These are phyloP conservation scores for Sussaba pulchella DNA, from an alignment of 2,888 invertebrate genomes.

Conservation along the genomic window DNA sequence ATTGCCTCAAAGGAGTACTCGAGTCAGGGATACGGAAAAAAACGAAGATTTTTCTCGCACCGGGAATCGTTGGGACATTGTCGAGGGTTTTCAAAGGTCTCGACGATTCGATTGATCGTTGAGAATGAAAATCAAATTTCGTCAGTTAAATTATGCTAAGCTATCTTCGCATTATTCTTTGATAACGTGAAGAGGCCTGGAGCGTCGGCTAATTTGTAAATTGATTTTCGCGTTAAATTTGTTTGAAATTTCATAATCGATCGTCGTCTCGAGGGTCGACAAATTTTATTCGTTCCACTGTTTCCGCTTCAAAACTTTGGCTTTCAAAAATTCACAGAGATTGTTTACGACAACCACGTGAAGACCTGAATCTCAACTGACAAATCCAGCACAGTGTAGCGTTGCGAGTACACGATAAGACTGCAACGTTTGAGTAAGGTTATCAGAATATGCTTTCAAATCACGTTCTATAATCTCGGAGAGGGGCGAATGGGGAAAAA, in stretches of 20 bases:
- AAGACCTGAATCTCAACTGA: background rate
- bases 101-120: background rate
- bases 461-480: no score
- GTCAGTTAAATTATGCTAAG: background rate
- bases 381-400: background rate
- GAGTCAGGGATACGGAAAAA: slow-evolving; percentile 50
- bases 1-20: slow-evolving; percentile 53
- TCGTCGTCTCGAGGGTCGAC: no score
- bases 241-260: no score
- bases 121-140: no score
- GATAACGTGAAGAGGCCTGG: background rate
- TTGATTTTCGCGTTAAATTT: background rate
- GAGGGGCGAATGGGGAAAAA: slow-evolving; percentile 37
- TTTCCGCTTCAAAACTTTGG: no score
- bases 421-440: slow-evolving; percentile 41
- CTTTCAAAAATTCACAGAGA: background rate
- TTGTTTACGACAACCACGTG: background rate
- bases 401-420: slow-evolving; percentile 52
- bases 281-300: no score
- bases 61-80: slow-evolving; percentile 5
- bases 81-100: background rate
- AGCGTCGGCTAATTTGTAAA: background rate
- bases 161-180: background rate
- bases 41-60: slow-evolving; percentile 21
- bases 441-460: no score